Evolutionary conservation across 2,797 vertebrate species (phyloP).

Genomic region (Moxostoma hubbsi): DNA sequence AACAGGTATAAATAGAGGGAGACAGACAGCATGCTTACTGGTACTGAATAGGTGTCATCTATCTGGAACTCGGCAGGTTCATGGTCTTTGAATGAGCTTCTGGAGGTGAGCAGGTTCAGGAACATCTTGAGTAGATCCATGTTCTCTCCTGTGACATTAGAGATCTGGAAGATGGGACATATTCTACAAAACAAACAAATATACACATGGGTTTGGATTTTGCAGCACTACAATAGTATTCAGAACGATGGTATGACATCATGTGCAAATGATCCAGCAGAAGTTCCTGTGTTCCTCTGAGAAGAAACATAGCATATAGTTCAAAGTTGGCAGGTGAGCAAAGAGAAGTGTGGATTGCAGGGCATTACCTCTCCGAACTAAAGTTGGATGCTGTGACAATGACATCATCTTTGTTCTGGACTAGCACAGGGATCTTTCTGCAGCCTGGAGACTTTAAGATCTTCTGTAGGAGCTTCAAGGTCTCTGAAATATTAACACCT

Average conservation of each 20-base stretch:
- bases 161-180: conserved; percentile 99
- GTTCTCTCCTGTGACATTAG: conserved; percentile 96
- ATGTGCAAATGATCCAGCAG: not conserved
- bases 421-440: conserved; percentile 95
- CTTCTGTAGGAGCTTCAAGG: conserved; percentile 93
- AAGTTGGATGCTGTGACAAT: conserved; percentile 98
- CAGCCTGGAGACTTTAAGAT: conserved; percentile 96
- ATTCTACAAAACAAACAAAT: conserved; percentile 77
- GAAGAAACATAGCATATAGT: not conserved
- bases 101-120: conserved; percentile 94
- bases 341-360: not conserved
- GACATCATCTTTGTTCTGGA: conserved; percentile 97
- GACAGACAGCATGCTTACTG: conserved; percentile 72
- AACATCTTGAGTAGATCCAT: conserved; percentile 98
- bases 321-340: not conserved
- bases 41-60: conserved; percentile 97
- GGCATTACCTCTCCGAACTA: conserved; percentile 92
- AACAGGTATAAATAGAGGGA: not conserved
- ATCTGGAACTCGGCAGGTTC: conserved; percentile 98
- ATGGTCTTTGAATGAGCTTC: conserved; percentile 93
- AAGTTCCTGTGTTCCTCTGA: too few species aligned
- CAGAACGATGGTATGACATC: not conserved
- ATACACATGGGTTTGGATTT: not conserved
- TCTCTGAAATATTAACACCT: conserved; percentile 78
- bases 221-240: not conserved